Evolutionary conservation across 23 tunicate genomes (phyloP).

Genomic region (Styela clava): DNA sequence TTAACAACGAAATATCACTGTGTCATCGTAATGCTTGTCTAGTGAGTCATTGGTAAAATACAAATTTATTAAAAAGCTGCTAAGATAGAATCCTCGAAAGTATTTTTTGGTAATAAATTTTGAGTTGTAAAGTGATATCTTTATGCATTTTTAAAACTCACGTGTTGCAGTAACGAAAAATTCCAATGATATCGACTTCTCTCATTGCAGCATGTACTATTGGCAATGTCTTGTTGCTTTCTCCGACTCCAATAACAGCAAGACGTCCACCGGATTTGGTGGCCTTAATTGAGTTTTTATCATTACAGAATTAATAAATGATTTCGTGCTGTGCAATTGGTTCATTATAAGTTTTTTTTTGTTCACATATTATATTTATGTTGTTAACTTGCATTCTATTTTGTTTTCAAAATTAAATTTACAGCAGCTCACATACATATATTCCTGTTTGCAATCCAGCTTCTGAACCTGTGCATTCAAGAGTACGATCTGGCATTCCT

Average conservation of each 20-base stretch:
- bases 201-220: constrained; percentile 14
- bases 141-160: too few species aligned
- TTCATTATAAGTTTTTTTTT: too few species aligned
- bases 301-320: neutral
- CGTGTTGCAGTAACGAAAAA: constrained; percentile 40
- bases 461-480: constrained; percentile 15
- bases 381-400: too few species aligned
- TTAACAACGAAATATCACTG: too few species aligned
- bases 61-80: too few species aligned
- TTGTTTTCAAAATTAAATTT: too few species aligned
- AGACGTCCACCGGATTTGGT: constrained; percentile 19
- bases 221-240: neutral
- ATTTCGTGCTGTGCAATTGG: too few species aligned
- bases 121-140: too few species aligned
- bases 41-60: too few species aligned
- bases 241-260: constrained; percentile 1
- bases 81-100: neutral
- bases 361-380: too few species aligned
- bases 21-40: too few species aligned
- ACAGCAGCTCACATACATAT: too few species aligned
- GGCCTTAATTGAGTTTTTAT: neutral
- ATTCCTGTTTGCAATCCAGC: neutral
- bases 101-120: neutral
- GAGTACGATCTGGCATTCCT: constrained; percentile 17
- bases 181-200: constrained; percentile 31